Evolutionary conservation across 2,113 vertebrate species (phyloP), one percentile per base, ranked within the genome.

Genomic region (Theristicus caerulescens): DNA sequence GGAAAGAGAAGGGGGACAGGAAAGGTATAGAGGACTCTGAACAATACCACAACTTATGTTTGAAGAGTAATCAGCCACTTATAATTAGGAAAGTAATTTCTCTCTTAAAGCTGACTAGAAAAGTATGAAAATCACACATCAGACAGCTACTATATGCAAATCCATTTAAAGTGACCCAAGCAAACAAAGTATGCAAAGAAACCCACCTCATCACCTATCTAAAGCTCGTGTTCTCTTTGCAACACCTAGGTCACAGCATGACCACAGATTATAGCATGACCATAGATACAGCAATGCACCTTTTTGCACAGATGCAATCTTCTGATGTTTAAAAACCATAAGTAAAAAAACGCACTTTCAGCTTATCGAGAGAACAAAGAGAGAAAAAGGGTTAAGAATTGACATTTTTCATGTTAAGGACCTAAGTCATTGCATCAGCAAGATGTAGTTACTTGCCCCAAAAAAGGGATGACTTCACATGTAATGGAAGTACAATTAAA

Each of bases 61-160:
- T 83, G 78, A 92, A 93, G 57, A 90, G 36, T 67, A 92, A 95
- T 85, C 54, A 81, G 79, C 44, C 71, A 92, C 57, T 89, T 93
- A 77, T 13, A 97, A 85, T 69, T 71, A 91, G 71, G 40, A 85
- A 97, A 90, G 57, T 32, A 71, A 42, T 70, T 84, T 55, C 59
- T 57, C 57, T 49, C 38, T 59, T 82, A 76, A 96, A 93, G 73
- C 17, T 69, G 59, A 95, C 54, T 49, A 87, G 7, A 20, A 51
- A 36, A 34, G 51, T 91, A 95, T 92, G 79, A 89, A 94, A 97
- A 95, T 69, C 51, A 73, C 22, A 2, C 15, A 82, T 47, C 36
- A 94, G 52, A 70, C 18, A 83, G 42, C 24, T 79, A 78, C 52
- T 55, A 16, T 13, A 70, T 16, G 38, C 29, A 94, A 94, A 95